Conservation (phyloP, 2,113 vertebrate species). For the Oenanthe melanoleuca region DNA sequence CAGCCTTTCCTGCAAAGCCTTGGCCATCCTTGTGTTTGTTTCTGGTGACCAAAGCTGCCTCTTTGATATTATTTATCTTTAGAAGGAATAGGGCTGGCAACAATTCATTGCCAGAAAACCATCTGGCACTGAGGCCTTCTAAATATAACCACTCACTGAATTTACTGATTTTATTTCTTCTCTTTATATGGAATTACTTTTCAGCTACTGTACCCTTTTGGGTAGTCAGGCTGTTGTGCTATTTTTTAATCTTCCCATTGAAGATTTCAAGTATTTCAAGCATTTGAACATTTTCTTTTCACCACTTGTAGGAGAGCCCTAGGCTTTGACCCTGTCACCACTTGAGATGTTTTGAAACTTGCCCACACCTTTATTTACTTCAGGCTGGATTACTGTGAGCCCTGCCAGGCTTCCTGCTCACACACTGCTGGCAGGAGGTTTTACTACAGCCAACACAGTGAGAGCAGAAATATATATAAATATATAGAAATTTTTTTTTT, state of each 20-base stretch:
- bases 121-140: not conserved
- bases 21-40: not conserved
- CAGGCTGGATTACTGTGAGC: not conserved
- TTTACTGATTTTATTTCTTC: constrained; percentile 6
- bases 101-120: not conserved
- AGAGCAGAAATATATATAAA: not conserved
- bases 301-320: not conserved
- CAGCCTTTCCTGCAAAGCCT: not conserved
- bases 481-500: not conserved
- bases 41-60: not conserved
- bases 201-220: not conserved
- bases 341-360: not conserved
- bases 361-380: constrained; percentile 33
- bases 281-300: constrained; percentile 8
- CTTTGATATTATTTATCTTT: not conserved
- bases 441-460: not conserved
- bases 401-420: not conserved
- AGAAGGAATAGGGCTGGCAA: not conserved
- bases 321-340: not conserved
- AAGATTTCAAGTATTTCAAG: not conserved
- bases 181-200: constrained; percentile 42
- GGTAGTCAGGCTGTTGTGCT: not conserved
- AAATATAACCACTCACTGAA: constrained; percentile 28
- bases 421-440: not conserved
- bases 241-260: not conserved